Evolutionary conservation across 2,113 vertebrate species (phyloP).

Genomic region (Loxodonta africana): DNA sequence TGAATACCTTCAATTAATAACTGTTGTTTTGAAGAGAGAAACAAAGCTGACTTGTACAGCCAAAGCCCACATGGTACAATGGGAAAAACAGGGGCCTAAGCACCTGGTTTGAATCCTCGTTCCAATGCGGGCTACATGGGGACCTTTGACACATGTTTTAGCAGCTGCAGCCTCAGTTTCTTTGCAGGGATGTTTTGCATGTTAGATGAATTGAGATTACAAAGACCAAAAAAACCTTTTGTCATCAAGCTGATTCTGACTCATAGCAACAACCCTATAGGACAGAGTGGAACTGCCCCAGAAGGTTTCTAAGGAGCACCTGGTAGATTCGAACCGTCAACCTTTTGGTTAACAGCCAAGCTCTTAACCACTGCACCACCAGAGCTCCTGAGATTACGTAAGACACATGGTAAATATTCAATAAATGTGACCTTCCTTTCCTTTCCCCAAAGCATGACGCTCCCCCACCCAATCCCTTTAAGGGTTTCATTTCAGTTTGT

Average conservation of each 20-base stretch:
- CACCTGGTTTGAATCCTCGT: constrained; percentile 20
- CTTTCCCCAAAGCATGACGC: background rate
- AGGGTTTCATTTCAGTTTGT: background rate
- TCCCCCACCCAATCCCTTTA: background rate
- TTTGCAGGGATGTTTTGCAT: background rate
- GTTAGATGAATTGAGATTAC: background rate
- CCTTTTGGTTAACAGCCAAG: too few relatives aligned
- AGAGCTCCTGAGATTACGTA: background rate
- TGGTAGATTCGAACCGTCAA: too few relatives aligned
- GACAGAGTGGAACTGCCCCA: too few relatives aligned
- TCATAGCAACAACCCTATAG: too few relatives aligned
- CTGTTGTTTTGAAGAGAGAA: constrained; percentile 35
- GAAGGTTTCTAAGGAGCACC: too few relatives aligned
- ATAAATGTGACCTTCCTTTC: background rate
- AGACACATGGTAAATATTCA: background rate
- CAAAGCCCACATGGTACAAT: constrained; percentile 9
- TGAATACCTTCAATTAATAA: background rate
- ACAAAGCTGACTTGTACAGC: background rate
- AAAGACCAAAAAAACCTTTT: background rate
- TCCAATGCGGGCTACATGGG: background rate
- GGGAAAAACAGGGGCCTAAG: background rate
- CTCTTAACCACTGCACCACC: too few relatives aligned
- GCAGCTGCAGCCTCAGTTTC: background rate
- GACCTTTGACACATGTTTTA: background rate
- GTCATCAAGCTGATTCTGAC: too few relatives aligned